Base-by-base conservation (phyloP, 37 sponge, comb jelly and placozoan species). In the Aplysina aerophoba region DNA sequence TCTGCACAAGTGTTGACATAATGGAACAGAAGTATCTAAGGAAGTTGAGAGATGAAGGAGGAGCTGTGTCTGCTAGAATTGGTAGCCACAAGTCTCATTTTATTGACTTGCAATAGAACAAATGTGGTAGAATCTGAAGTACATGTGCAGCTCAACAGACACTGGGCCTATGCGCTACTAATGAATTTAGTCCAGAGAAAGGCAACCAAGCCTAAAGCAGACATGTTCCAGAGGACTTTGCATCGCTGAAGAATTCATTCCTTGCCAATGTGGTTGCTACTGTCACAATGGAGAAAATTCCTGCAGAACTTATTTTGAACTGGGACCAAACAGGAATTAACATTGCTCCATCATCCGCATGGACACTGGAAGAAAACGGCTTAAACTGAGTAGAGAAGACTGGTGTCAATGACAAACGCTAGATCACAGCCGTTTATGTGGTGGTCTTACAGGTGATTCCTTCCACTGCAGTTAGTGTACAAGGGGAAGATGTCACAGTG, bases 151-250 rank as follows among this genome's bases (percentile, higher is more conserved):
- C 73, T 89, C 60, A 84, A 85, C 33, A 74, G 61, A 25, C 59
- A 84, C 30, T 89, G 81, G 89, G 89, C 85, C 21, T 55, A 67
- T 75, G 40, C 66, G 13, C 54, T 86, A 21, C 54, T 85, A 8
- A 85, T 89, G 90, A 81, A 86, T 11, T 90, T 86, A 73, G 90
- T 86, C 15, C 72, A 81, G 58, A 71, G 86, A 60, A 82, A 86
- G 59, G 83, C 77, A 27, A 81, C 87, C 30, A 89, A 81, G 20
- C 33, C 87, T 20, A 81, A 73, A 72, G 89, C 58, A 90, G 77
- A 56, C 55, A 79, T 11, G 24, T 80, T 2, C n/a, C n/a, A n/a
- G n/a, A n/a, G n/a, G n/a, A n/a, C n/a, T 71, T 71, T 71, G 4
- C 36, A 33, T 20, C 36, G 6, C 35, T 33, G 36, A 85, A 72